phyloP scores from a whole-genome alignment of 2,797 vertebrate genomes.

The Lepus townsendii region DNA sequence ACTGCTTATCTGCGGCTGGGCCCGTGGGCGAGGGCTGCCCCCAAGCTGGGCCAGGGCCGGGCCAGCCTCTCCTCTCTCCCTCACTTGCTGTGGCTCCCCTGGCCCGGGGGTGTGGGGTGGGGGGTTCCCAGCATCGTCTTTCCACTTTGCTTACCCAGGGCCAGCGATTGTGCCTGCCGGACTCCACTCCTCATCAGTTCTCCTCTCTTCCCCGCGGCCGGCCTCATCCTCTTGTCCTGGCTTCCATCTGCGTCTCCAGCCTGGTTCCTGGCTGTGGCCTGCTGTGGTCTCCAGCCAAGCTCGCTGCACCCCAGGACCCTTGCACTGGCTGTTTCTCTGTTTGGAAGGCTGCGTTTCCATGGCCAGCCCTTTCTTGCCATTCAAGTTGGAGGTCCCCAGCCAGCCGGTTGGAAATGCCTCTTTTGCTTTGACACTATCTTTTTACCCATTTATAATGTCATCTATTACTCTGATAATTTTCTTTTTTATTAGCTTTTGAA shows the following conservation, averaged over 20 bases:
- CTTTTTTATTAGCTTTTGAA: slow-evolving; percentile 15
- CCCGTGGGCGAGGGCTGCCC: background rate
- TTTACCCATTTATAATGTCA: background rate
- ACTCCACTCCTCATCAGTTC: background rate
- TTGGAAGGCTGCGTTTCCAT: background rate
- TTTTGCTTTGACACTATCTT: background rate
- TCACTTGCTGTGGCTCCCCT: background rate
- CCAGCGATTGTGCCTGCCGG: background rate
- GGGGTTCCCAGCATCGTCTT: background rate
- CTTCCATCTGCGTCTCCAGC: background rate
- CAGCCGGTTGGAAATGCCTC: background rate
- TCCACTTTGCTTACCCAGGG: background rate
- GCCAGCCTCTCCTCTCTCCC: background rate
- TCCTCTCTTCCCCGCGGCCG: background rate
- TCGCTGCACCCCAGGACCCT: slow-evolving; percentile 25
- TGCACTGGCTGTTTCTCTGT: background rate
- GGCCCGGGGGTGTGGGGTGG: background rate
- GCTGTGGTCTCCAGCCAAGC: background rate
- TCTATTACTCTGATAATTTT: background rate
- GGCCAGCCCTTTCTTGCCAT: background rate
- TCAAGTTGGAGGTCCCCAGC: background rate
- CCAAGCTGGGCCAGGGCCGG: background rate
- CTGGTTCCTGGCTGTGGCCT: background rate
- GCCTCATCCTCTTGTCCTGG: background rate
- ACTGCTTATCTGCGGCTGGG: background rate